phyloP scores from a whole-genome alignment of 2,888 invertebrate species.

The Plebejus melissa region DNA sequence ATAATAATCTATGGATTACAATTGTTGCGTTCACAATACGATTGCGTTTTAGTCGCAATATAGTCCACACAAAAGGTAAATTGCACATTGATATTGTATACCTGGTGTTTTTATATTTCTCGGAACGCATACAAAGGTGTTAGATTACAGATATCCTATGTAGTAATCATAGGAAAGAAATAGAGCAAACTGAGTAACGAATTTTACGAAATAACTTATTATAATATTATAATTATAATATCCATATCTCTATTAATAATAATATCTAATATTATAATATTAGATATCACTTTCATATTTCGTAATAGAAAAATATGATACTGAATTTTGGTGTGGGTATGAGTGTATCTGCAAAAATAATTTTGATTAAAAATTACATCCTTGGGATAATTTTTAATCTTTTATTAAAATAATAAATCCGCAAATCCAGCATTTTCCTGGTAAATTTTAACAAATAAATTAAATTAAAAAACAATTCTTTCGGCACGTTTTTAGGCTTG shows the following conservation, averaged over 20 bases:
- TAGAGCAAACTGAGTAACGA: neutral
- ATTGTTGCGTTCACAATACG: conserved; percentile 65
- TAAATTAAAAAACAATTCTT: neutral
- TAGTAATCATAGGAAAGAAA: neutral
- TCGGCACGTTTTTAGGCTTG: neutral
- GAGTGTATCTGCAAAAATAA: neutral
- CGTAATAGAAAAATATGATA: too few relatives aligned
- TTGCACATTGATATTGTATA: conserved; percentile 71
- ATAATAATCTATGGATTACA: conserved; percentile 73
- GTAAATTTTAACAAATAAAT: neutral
- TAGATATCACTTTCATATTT: neutral
- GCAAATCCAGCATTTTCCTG: neutral
- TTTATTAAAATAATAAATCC: neutral
- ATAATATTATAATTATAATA: too few relatives aligned
- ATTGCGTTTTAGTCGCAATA: conserved; percentile 71
- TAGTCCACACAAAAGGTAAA: conserved; percentile 67
- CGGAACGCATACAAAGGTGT: conserved; percentile 51
- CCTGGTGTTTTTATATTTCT: conserved; percentile 63
- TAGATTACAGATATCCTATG: conserved; percentile 52
- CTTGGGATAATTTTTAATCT: neutral
- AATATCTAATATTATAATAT: too few relatives aligned
- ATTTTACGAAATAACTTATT: neutral
- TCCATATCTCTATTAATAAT: too few relatives aligned
- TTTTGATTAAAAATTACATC: neutral
- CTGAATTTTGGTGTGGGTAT: too few relatives aligned